Evolutionary conservation across 2,113 vertebrate species (phyloP).

Genomic region (Notechis scutatus): DNA sequence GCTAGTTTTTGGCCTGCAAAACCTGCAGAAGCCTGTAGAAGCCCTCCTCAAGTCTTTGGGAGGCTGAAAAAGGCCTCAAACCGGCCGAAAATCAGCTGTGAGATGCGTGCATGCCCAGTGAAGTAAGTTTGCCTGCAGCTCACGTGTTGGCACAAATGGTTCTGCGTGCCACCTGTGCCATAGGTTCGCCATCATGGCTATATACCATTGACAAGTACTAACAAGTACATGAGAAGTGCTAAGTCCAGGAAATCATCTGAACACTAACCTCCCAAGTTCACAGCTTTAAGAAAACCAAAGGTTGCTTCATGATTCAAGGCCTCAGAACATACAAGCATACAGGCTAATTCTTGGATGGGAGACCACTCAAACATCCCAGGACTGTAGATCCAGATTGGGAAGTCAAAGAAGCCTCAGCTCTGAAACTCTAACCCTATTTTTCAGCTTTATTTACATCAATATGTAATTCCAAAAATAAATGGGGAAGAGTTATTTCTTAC

Average conservation of each 20-base stretch:
- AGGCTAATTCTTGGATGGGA: background rate
- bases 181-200: no score
- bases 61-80: no score
- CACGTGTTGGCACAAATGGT: no score
- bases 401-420: background rate
- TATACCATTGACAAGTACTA: background rate
- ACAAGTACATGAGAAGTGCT: background rate
- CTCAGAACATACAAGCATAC: background rate
- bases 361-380: background rate
- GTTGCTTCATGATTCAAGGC: background rate
- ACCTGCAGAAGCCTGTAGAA: no score
- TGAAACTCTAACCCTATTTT: background rate
- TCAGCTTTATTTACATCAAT: background rate
- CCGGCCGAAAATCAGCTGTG: no score
- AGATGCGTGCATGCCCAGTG: no score
- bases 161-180: no score
- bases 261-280: background rate
- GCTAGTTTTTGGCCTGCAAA: no score
- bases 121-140: no score
- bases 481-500: background rate
- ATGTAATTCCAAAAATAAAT: background rate
- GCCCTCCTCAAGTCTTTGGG: no score
- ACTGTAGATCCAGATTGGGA: background rate
- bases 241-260: background rate
- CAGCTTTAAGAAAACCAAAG: background rate